Evolutionary conservation across 2,797 vertebrate genomes (phyloP).

Genomic region (Synanceia verrucosa): DNA sequence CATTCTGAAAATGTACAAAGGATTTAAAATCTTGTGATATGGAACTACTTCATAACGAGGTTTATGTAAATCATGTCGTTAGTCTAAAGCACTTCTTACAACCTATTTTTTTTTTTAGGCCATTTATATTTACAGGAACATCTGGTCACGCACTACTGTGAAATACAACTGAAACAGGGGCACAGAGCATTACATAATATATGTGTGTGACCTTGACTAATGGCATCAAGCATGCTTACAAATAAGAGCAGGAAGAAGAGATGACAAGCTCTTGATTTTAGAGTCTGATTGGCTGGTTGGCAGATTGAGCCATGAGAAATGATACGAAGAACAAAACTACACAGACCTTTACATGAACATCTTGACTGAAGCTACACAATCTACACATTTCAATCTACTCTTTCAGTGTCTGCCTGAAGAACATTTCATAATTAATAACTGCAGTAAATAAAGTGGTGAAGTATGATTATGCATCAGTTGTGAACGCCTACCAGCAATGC

Average conservation of each 20-base stretch:
- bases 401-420: slow-evolving; percentile 4
- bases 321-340: slow-evolving; percentile 5
- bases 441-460: slow-evolving; percentile 28
- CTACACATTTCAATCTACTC: slow-evolving; percentile 19
- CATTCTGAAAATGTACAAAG: not conserved
- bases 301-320: slow-evolving; percentile 23
- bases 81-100: slow-evolving; percentile 26
- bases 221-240: slow-evolving; percentile 28
- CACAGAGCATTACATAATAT: slow-evolving; percentile 49
- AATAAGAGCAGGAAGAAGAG: slow-evolving; percentile 67
- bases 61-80: slow-evolving; percentile 49
- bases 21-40: not conserved
- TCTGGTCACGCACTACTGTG: slow-evolving; percentile 35
- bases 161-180: slow-evolving; percentile 54
- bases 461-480: slow-evolving; percentile 12
- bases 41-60: slow-evolving; percentile 1
- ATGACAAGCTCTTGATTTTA: slow-evolving; percentile 46
- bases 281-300: no score
- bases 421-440: slow-evolving; percentile 18
- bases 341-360: slow-evolving; percentile 20
- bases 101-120: slow-evolving; percentile 54
- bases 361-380: slow-evolving; percentile 1
- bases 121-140: slow-evolving; percentile 48
- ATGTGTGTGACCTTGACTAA: slow-evolving; percentile 66
- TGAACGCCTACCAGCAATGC: slow-evolving; percentile 8